Evolutionary conservation across 2,888 invertebrate species (phyloP), one percentile per base, ranked within the genome.

Genomic region (Xylota segnis): DNA sequence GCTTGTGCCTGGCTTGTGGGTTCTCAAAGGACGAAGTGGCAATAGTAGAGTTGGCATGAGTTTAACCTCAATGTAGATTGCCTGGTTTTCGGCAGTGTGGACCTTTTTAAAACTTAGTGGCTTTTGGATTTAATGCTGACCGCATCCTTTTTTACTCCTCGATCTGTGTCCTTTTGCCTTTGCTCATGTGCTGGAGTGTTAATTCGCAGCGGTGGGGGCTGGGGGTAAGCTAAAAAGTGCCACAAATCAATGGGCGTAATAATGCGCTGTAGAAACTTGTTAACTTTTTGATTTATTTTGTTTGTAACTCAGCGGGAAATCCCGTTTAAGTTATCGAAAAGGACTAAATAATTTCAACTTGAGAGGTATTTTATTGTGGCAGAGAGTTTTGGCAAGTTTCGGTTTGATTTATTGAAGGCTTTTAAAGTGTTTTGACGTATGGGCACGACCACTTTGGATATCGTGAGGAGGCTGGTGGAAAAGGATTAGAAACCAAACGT

Each of bases 271-370:
- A 27, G 54, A 68, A 29, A 54, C 54, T 23, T 43, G 14, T 27
- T 16, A 52, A 54, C 66, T 54, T 68, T 37, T 54, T 18, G 40
- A 68, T 68, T 54, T 54, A 54, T 40, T 50, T 23, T 27, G 16
- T 18, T 32, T 14, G 14, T 32, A 9, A 16, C 9, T 18, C 1
- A 29, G 12, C 4, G 27, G 18, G n/a, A 45, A 16, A 47, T 34
- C 12, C n/a, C 18, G 32, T 16, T 32, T 47, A 34, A 65, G n/a
- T 14, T 18, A 47, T 65, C 29, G 18, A 47, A 16, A 12, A 18
- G 32, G 16, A 32, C 16, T 47, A 47, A 32, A 45, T 45, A 47
- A 29, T 23, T 6, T 27, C 14, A 0, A 10, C 10, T 32, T 14
- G 1, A 34, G 16, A 47, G 34, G 56, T 5, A 12, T 54, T n/a